Base-by-base conservation (phyloP, 2,888 invertebrate species). In the Octodonta nipae region DNA sequence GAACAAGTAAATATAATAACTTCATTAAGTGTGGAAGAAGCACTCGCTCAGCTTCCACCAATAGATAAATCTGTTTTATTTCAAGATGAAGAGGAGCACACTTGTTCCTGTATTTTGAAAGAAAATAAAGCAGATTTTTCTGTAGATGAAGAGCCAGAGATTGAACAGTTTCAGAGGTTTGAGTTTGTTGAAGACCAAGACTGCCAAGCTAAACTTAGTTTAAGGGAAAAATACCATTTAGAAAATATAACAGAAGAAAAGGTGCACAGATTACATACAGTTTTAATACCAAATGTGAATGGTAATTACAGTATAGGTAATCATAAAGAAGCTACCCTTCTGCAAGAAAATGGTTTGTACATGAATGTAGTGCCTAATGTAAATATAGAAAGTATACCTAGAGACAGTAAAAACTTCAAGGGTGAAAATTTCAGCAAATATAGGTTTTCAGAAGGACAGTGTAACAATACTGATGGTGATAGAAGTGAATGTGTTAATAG, bases 1-100 rank as follows among this genome's bases (percentile, higher is more conserved):
- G 50, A 51, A 33, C 35, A 34, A 27, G 14, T 35, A 30, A 33
- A 38, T 29, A 35, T 45, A 28, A 36, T 43, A 30, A 38, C 39
- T 27, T 58, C 64, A 22, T 46, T 69, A 40, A 66, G 67, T 8
- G 66, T 71, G 12, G 71, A 73, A 45, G 73, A 73, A 40, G 75
- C 78, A 35, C 61, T 77, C 45, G 66, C 73, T 13, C 66, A 69
- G 49, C 64, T 82, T 48, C 81, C 81, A 28, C 76, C 78, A 1
- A 55, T 82, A 32, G 73, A 79, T 56, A 57, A 38, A 17, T 42
- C 50, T 3, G 43, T 48, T n/a, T 38, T 56, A 14, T 34, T 47
- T 2, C 46, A 51, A 12, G 47, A 47, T 4, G 43, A 47, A 2
- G 47, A 48, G 5, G 44, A 47, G 12, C 46, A 7, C 8, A 28